Evolutionary conservation across 2,113 vertebrate species (phyloP).

Genomic region (Microcebus ravelobensis): DNA sequence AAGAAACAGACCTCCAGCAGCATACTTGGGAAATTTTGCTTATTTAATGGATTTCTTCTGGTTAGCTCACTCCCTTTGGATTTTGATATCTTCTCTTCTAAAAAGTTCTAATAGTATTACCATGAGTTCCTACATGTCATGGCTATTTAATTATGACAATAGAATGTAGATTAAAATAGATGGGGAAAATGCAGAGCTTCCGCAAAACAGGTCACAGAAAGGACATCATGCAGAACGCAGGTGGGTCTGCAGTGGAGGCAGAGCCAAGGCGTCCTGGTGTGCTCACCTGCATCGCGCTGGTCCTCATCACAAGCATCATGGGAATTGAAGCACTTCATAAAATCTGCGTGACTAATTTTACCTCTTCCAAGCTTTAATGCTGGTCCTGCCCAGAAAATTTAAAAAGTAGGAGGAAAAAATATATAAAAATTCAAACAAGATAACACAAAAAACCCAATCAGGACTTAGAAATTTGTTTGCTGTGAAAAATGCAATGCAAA

Average conservation of each 20-base stretch:
- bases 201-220: neutral
- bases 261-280: neutral
- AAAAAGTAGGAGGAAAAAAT: neutral
- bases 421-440: neutral
- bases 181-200: neutral
- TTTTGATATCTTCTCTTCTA: neutral
- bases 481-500: neutral
- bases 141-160: neutral
- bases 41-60: neutral
- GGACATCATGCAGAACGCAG: neutral
- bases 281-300: neutral
- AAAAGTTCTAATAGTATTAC: neutral
- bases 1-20: neutral
- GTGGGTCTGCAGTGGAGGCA: neutral
- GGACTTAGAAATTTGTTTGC: neutral
- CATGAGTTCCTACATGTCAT: neutral
- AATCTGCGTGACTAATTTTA: neutral
- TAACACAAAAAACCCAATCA: neutral
- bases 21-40: neutral
- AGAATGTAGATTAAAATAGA: neutral
- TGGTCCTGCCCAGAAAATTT: neutral
- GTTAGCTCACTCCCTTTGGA: neutral
- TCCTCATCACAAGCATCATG: neutral
- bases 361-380: neutral
- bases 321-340: neutral